phyloP scores from a whole-genome alignment of 1,140 invertebrate species.

The Dendroctonus ponderosae region DNA sequence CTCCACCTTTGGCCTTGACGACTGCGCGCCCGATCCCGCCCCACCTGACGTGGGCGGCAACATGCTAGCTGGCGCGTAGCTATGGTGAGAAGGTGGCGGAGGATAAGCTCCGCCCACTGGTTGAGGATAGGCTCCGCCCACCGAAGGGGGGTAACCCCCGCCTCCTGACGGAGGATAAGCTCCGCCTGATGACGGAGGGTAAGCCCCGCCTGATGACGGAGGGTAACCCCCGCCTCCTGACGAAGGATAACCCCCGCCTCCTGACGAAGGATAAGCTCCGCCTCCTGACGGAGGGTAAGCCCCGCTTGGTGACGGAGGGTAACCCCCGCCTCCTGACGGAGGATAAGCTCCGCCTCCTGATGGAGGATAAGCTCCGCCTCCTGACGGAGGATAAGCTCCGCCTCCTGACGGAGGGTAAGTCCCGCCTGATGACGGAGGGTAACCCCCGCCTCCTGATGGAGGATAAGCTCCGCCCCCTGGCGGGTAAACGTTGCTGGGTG shows the following conservation, averaged over 20 bases:
- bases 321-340: constrained; percentile 26
- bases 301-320: constrained; percentile 30
- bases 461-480: neutral
- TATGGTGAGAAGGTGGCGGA: constrained; percentile 11
- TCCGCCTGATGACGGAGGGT: constrained; percentile 18
- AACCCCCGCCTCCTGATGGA: constrained; percentile 1
- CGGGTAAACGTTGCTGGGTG: constrained; percentile 22
- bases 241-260: constrained; percentile 12
- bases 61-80: constrained; percentile 31
- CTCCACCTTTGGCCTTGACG: constrained; percentile 16
- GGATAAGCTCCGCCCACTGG: constrained; percentile 30
- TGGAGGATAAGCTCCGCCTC: constrained; percentile 32
- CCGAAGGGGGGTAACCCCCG: constrained; percentile 29
- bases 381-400: constrained; percentile 28
- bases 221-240: constrained; percentile 4
- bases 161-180: constrained; percentile 14
- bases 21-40: constrained; percentile 1
- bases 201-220: constrained; percentile 5
- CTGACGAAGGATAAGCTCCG: constrained; percentile 28
- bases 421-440: constrained; percentile 13
- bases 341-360: constrained; percentile 23
- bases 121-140: constrained; percentile 8
- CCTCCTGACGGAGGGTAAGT: neutral
- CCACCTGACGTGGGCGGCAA: constrained; percentile 21
- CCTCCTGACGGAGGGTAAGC: constrained; percentile 23